A percentile compares a stretch with the other conserved stretches of the same genome.
phyloP scores from a whole-genome alignment of 1,140 invertebrate genomes.

The Cotesia glomerata region DNA sequence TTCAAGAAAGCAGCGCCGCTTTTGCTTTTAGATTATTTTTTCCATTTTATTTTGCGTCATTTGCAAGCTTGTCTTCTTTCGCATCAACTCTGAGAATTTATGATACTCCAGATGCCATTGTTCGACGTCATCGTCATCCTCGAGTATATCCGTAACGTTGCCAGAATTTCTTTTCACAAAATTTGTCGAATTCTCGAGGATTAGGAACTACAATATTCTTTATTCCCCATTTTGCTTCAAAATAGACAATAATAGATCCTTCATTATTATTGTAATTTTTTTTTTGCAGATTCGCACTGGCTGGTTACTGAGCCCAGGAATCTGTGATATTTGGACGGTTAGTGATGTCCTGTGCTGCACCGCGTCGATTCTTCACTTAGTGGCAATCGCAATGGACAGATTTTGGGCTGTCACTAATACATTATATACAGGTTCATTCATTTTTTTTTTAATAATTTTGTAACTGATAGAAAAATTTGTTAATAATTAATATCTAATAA shows the following conservation, averaged over 20 bases:
- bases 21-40: neutral
- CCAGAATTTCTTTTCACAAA: neutral
- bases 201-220: no score
- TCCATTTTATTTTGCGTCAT: neutral
- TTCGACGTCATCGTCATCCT: neutral
- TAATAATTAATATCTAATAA: no score
- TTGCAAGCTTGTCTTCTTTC: constrained; percentile 1
- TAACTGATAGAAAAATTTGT: no score
- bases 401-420: constrained; percentile 95
- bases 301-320: constrained; percentile 86
- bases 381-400: constrained; percentile 94
- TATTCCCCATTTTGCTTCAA: no score
- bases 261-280: constrained; percentile 30
- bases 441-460: constrained; percentile 6
- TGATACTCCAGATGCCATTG: constrained; percentile 6
- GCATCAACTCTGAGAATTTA: constrained; percentile 1
- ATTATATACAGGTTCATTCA: constrained; percentile 77
- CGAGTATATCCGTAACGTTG: neutral
- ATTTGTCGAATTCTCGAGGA: no score
- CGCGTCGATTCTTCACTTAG: constrained; percentile 93
- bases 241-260: no score
- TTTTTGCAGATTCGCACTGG: constrained; percentile 70
- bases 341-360: constrained; percentile 96
- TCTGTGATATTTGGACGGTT: constrained; percentile 97
- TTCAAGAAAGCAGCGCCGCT: neutral